Conservation (phyloP, 2,797 vertebrate species). For the Hapalemur alaotrensis region DNA sequence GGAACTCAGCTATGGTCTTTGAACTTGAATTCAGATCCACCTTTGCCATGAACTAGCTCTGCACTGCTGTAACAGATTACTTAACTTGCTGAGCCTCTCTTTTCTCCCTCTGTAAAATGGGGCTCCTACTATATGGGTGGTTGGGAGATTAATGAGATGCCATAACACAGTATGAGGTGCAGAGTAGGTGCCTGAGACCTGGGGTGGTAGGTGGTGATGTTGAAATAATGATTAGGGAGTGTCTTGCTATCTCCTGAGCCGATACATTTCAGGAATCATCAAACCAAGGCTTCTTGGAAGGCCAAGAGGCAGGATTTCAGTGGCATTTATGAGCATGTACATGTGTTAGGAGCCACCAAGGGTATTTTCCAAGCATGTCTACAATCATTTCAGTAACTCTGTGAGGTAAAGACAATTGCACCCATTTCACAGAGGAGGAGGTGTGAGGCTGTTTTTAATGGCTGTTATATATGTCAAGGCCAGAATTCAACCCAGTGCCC, state of each 20-base stretch:
- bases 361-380: background rate
- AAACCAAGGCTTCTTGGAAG: background rate
- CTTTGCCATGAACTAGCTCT: background rate
- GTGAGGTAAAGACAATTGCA: background rate
- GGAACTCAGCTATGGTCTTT: background rate
- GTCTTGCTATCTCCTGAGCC: background rate
- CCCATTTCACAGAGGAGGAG: constrained; percentile 10
- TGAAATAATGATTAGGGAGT: background rate
- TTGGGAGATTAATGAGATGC: background rate
- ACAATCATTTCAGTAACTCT: background rate
- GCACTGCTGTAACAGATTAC: background rate
- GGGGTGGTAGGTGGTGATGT: background rate
- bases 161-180: background rate
- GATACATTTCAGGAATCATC: background rate
- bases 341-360: background rate
- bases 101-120: background rate
- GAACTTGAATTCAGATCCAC: background rate
- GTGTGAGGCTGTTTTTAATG: background rate
- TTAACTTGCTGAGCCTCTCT: background rate
- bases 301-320: background rate
- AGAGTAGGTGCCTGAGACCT: background rate
- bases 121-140: background rate
- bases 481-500: background rate
- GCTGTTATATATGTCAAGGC: background rate
- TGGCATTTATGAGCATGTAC: background rate